Percentiles rank a stretch among this genome's conserved stretches.
Conservation (phyloP, 2,888 invertebrate genomes). For the Theretra japonica region DNA sequence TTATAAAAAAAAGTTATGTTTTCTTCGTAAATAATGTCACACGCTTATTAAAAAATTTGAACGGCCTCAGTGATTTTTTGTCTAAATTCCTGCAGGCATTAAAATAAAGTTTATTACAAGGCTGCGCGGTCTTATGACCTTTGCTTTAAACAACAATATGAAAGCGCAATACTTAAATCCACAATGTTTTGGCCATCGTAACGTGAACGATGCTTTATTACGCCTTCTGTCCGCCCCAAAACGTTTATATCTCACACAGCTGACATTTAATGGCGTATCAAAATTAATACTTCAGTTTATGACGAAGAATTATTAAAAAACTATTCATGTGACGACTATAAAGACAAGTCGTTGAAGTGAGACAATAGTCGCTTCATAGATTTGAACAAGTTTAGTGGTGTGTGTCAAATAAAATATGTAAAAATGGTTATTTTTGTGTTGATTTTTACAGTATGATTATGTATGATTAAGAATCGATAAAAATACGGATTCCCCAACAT, state of each 20-base stretch:
- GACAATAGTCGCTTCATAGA: too few species aligned
- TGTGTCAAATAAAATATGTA: too few species aligned
- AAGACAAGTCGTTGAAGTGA: not conserved
- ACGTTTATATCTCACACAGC: conserved; percentile 45
- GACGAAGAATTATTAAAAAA: conserved; percentile 18
- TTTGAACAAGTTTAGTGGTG: too few species aligned
- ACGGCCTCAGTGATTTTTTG: too few species aligned
- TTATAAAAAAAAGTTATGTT: too few species aligned
- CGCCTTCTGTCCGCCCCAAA: conserved; percentile 30
- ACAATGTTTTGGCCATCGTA: conserved; percentile 13
- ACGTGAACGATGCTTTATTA: conserved; percentile 26
- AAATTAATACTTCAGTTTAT: conserved; percentile 37
- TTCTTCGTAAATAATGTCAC: too few species aligned
- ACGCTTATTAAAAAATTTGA: not conserved
- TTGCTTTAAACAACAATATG: conserved; percentile 18
- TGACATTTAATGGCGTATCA: conserved; percentile 45
- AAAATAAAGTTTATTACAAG: not conserved
- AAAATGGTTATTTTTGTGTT: too few species aligned
- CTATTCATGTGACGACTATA: conserved; percentile 32
- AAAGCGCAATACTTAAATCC: conserved; percentile 12
- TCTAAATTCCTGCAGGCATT: not conserved
- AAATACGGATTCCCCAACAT: too few species aligned
- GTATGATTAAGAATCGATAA: too few species aligned
- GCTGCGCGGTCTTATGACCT: conserved; percentile 7
- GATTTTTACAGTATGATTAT: too few species aligned